Conservation (phyloP, 2,888 invertebrate species). For the Nemapogon koenigi region DNA sequence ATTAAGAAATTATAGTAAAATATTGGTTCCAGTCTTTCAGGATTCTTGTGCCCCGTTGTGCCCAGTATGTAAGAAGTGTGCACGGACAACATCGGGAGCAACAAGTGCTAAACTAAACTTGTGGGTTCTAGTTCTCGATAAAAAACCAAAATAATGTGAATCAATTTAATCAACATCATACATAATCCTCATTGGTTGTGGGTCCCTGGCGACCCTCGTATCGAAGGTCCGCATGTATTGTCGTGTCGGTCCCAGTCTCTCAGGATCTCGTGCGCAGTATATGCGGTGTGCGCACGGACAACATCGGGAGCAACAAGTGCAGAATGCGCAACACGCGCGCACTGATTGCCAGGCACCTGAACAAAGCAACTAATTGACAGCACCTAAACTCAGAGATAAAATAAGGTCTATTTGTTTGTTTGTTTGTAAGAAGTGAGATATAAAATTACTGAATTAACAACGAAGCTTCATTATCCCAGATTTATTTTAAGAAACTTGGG, state of each 20-base stretch:
- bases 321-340: slow-evolving; percentile 31
- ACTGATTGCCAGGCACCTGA: slow-evolving; percentile 36
- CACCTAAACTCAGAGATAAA: not conserved
- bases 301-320: slow-evolving; percentile 25
- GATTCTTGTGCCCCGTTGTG: no score
- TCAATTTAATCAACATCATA: slow-evolving; percentile 5
- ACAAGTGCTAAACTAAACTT: slow-evolving; percentile 35
- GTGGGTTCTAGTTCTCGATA: no score
- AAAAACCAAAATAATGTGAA: no score
- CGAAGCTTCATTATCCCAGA: no score
- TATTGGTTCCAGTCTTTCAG: slow-evolving; percentile 22
- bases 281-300: slow-evolving; percentile 25
- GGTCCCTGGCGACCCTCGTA: slow-evolving; percentile 22
- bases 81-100: slow-evolving; percentile 27
- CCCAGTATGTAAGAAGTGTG: slow-evolving; percentile 23
- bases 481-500: no score
- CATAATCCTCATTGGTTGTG: slow-evolving; percentile 3
- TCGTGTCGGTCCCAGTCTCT: slow-evolving; percentile 22
- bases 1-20: no score
- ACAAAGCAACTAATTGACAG: not conserved
- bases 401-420: no score
- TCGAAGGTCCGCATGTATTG: slow-evolving; percentile 36
- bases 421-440: no score
- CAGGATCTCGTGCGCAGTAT: slow-evolving; percentile 29
- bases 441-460: no score